Evolutionary conservation across 1,140 invertebrate species (phyloP).

Genomic region (Campoletis sonorensis): DNA sequence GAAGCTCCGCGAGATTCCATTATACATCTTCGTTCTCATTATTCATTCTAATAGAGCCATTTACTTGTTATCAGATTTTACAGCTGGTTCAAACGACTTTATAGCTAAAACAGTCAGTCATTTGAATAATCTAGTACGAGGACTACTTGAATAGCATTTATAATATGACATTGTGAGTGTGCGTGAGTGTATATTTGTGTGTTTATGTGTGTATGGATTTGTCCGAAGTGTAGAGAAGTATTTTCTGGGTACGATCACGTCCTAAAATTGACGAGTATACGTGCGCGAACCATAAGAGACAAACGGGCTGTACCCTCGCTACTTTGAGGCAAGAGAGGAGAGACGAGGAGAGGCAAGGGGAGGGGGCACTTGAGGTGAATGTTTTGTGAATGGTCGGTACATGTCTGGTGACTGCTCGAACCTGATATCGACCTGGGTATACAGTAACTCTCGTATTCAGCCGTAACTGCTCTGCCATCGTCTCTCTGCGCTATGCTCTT

Average conservation of each 20-base stretch:
- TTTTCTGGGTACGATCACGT: not conserved
- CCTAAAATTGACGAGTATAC: constrained; percentile 13
- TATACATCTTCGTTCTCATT: constrained; percentile 4
- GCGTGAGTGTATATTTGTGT: no score
- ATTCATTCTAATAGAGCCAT: constrained; percentile 7
- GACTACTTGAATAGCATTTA: not conserved
- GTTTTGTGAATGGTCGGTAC: constrained; percentile 78
- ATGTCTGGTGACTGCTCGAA: constrained; percentile 76
- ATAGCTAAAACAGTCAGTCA: constrained; percentile 20
- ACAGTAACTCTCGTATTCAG: constrained; percentile 60
- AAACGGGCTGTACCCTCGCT: no score
- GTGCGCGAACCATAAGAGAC: constrained; percentile 26
- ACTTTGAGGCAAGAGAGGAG: no score
- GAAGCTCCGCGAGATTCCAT: not conserved
- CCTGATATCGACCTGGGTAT: constrained; percentile 75
- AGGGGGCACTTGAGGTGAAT: constrained; percentile 76
- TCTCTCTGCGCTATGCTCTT: constrained; percentile 57
- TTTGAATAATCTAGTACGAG: constrained; percentile 34
- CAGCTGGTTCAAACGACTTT: not conserved
- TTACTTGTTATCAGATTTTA: not conserved
- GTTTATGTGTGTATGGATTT: no score
- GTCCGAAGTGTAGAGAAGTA: constrained; percentile 24
- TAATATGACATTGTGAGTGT: no score
- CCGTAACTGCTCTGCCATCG: constrained; percentile 38
- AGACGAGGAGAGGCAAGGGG: not conserved